Conservation (phyloP, 2,888 invertebrate species). For the Octonoba sinensis region DNA sequence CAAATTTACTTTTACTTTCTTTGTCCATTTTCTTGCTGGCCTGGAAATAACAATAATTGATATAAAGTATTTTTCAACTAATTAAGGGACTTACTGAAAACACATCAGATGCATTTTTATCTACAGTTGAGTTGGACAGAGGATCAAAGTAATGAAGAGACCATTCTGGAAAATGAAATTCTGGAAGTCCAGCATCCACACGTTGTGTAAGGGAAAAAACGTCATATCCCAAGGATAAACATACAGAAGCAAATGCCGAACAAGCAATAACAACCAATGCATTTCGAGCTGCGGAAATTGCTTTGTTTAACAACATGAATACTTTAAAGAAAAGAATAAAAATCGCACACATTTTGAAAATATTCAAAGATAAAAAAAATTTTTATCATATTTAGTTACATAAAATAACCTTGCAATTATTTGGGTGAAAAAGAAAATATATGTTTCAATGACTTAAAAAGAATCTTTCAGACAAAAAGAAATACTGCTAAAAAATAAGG, state of each 20-base stretch:
- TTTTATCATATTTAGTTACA: not conserved
- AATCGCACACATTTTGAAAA: too few species aligned
- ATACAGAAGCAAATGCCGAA: conserved; percentile 77
- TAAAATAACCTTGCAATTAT: too few species aligned
- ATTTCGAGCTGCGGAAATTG: conserved; percentile 74
- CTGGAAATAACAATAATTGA: too few species aligned
- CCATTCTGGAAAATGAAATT: conserved; percentile 66
- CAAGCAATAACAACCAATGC: conserved; percentile 82
- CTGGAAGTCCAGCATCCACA: conserved; percentile 67
- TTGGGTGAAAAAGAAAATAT: too few species aligned
- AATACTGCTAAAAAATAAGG: too few species aligned
- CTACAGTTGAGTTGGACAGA: conserved; percentile 34
- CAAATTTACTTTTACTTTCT: too few species aligned
- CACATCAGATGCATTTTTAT: conserved; percentile 44
- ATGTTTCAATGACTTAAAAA: too few species aligned
- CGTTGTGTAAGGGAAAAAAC: conserved; percentile 67
- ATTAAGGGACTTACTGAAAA: conserved; percentile 35
- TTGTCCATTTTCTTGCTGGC: too few species aligned
- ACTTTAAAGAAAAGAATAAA: not conserved
- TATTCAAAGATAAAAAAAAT: not conserved
- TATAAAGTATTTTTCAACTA: too few species aligned
- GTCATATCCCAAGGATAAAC: conserved; percentile 68
- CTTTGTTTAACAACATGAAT: not conserved
- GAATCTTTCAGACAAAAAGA: too few species aligned
- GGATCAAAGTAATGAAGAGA: conserved; percentile 40